These are phyloP conservation scores for Labeo catla DNA, from an alignment of 2,113 vertebrate species.

Conservation along the genomic window DNA sequence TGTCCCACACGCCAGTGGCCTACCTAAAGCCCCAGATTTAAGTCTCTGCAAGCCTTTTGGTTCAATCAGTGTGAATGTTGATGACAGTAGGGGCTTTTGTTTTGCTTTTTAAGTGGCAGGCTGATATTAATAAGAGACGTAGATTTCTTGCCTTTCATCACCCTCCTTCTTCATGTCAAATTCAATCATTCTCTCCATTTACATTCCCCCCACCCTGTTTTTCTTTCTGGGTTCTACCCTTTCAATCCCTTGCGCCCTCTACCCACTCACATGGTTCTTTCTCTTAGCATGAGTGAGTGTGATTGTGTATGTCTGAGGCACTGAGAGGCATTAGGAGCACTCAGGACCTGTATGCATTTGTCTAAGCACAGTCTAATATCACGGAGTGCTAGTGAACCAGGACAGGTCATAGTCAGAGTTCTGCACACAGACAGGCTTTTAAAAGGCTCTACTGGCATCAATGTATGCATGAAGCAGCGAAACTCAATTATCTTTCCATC, in stretches of 20 bases:
- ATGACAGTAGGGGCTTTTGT: constrained; percentile 37
- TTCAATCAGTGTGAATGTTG: constrained; percentile 9
- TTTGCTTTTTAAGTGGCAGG: constrained; percentile 26
- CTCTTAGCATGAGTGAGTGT: neutral
- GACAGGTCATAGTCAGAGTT: constrained; percentile 36
- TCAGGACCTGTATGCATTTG: constrained; percentile 22
- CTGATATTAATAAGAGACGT: neutral
- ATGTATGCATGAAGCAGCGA: constrained; percentile 52
- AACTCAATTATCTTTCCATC: constrained; percentile 43
- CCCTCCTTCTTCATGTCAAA: neutral
- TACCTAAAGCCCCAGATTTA: neutral
- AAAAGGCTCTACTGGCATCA: constrained; percentile 42
- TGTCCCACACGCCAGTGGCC: neutral
- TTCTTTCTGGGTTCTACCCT: neutral
- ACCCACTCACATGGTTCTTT: constrained; percentile 4
- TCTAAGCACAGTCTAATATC: constrained; percentile 33
- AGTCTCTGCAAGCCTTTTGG: constrained; percentile 1
- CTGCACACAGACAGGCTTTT: constrained; percentile 41
- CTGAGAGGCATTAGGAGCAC: constrained; percentile 20
- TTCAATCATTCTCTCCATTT: constrained; percentile 29
- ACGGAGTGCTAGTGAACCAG: constrained; percentile 48
- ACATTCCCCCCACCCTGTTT: neutral
- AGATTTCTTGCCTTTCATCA: neutral
- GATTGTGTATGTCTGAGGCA: constrained; percentile 7
- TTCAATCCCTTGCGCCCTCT: neutral